Percentiles rank a stretch among this genome's conserved stretches.
These are phyloP conservation scores for Gallinago jamesoni DNA, from an alignment of 2,113 vertebrate species.

Conservation along the genomic window DNA sequence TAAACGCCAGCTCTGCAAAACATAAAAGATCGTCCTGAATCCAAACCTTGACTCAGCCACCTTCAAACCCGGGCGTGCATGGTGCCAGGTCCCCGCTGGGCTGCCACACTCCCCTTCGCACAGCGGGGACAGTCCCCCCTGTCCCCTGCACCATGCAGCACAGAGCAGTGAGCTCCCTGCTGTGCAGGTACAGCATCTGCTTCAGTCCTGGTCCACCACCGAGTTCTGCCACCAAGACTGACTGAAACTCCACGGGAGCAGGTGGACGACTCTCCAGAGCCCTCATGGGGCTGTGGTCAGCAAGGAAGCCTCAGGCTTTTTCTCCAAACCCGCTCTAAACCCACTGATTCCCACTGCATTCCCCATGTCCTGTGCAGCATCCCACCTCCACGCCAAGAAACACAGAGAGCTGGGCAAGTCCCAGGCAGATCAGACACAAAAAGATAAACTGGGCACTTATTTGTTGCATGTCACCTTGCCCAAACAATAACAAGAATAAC, in stretches of 20 bases:
- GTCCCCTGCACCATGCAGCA: accelerated
- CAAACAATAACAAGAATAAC: neutral
- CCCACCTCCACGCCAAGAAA: neutral
- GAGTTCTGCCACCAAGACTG: accelerated
- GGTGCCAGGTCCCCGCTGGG: accelerated
- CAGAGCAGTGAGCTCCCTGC: accelerated
- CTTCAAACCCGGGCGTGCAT: accelerated
- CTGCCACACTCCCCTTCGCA: neutral
- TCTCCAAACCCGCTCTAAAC: accelerated
- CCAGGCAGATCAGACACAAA: accelerated
- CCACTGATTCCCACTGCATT: accelerated
- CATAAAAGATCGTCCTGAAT: neutral
- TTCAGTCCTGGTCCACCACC: accelerated
- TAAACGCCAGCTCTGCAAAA: neutral
- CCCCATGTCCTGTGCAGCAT: neutral
- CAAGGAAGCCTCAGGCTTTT: neutral
- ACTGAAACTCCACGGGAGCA: neutral
- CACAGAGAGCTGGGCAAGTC: accelerated
- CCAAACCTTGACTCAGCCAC: neutral
- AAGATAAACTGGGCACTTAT: accelerated
- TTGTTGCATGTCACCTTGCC: neutral
- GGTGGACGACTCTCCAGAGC: neutral
- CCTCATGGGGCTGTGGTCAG: accelerated
- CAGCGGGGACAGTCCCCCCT: accelerated
- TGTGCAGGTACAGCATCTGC: neutral